Conservation (phyloP, 2,797 vertebrate genomes). For the Pseudotriccus pelzelni region DNA sequence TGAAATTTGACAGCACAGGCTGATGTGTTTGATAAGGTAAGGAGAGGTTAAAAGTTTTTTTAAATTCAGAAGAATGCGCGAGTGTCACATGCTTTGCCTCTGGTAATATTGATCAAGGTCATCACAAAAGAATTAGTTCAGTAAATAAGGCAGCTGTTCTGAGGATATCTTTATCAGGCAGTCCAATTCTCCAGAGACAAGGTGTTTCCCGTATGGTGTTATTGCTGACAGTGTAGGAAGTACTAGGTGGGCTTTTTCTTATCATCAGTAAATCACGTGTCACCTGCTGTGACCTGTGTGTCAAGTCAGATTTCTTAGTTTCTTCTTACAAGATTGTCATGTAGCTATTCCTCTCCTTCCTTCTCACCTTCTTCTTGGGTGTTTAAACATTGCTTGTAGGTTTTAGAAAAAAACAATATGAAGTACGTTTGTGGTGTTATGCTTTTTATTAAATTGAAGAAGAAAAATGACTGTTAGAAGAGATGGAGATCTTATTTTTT, state of each 20-base stretch:
- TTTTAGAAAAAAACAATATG: neutral
- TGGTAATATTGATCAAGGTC: constrained; percentile 34
- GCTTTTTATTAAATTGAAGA: neutral
- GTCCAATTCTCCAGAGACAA: neutral
- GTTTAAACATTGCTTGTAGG: neutral
- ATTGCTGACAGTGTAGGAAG: neutral
- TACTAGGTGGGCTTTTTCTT: neutral
- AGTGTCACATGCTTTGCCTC: neutral
- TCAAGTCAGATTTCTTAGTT: neutral
- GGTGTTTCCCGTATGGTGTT: neutral
- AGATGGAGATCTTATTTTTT: neutral
- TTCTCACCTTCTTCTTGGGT: neutral
- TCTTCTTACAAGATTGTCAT: neutral
- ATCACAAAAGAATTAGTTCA: constrained; percentile 14
- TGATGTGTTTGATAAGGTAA: neutral
- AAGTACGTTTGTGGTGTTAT: neutral
- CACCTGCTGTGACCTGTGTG: neutral
- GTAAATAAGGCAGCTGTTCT: constrained; percentile 13
- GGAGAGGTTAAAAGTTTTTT: neutral
- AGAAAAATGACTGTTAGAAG: neutral
- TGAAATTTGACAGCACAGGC: neutral
- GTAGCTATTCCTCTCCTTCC: neutral
- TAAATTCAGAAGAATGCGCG: neutral
- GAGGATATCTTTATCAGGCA: neutral
- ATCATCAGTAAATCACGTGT: neutral